phyloP scores from a whole-genome alignment of 2,888 invertebrate genomes.

The Apoderus coryli region DNA sequence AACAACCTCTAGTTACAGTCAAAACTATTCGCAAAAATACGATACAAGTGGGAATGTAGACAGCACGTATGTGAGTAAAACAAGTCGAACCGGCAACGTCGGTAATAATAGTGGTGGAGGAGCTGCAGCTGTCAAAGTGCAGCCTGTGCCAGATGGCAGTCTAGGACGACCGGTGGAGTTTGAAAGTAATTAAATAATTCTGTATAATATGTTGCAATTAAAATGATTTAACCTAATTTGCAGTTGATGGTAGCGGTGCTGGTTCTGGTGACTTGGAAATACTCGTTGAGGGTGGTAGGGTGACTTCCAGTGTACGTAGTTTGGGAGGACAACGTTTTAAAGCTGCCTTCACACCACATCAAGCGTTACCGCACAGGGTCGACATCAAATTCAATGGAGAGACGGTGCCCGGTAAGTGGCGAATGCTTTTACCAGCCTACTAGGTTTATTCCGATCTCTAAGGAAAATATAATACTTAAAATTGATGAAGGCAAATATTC shows the following conservation, averaged over 20 bases:
- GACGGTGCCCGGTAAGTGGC: slow-evolving; percentile 74
- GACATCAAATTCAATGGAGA: slow-evolving; percentile 92
- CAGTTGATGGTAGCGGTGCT: slow-evolving; percentile 91
- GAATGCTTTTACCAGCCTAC: no score
- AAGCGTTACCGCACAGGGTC: slow-evolving; percentile 71
- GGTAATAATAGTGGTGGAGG: slow-evolving; percentile 45
- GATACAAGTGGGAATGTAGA: slow-evolving; percentile 19
- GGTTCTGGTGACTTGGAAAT: slow-evolving; percentile 94
- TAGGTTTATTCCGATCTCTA: no score
- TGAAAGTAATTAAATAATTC: slow-evolving; percentile 71
- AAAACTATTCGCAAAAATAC: slow-evolving; percentile 27
- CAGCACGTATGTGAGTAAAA: slow-evolving; percentile 18
- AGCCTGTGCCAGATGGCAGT: slow-evolving; percentile 71
- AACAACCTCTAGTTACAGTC: slow-evolving; percentile 20
- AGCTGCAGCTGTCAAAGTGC: slow-evolving; percentile 73
- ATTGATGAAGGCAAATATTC: no score
- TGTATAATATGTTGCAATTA: no score
- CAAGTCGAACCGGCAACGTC: slow-evolving; percentile 21
- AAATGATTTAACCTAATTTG: slow-evolving; percentile 18
- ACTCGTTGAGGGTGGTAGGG: slow-evolving; percentile 86
- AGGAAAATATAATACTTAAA: no score
- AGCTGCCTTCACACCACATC: slow-evolving; percentile 87
- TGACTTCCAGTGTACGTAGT: slow-evolving; percentile 85
- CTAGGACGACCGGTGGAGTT: slow-evolving; percentile 90
- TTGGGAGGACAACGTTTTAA: slow-evolving; percentile 79